Percentiles rank a stretch among this genome's conserved stretches.
phyloP scores from a whole-genome alignment of 2,797 vertebrate species.

The Pseudochaenichthys georgianus region DNA sequence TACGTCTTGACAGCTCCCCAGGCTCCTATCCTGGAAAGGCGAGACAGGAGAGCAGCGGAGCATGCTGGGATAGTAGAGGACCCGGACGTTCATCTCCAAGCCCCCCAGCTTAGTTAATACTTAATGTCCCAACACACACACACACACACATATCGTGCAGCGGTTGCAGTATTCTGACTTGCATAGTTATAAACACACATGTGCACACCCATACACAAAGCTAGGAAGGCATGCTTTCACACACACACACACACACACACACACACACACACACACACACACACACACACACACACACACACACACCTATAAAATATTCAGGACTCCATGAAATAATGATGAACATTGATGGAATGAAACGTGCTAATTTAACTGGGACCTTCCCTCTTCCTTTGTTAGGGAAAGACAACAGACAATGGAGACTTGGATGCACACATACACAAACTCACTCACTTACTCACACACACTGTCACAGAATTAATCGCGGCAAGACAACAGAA shows the following conservation, averaged over 20 bases:
- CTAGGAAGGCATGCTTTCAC: constrained; percentile 20
- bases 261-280: constrained; percentile 49
- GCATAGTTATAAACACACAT: constrained; percentile 49
- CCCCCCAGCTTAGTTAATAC: constrained; percentile 81
- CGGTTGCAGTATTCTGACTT: constrained; percentile 18
- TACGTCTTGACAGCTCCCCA: constrained; percentile 81
- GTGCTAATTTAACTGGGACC: constrained; percentile 83
- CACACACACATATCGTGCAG: constrained; percentile 19
- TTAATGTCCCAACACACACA: constrained; percentile 69
- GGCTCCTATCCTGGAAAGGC: constrained; percentile 83
- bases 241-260: constrained; percentile 44
- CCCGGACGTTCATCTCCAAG: constrained; percentile 75
- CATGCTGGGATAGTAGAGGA: constrained; percentile 79
- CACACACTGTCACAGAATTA: constrained; percentile 40
- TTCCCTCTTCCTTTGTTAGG: constrained; percentile 63
- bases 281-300: constrained; percentile 32
- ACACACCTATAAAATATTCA: constrained; percentile 83
- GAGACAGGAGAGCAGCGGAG: constrained; percentile 76
- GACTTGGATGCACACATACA: background rate
- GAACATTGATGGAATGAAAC: constrained; percentile 88
- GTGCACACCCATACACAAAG: constrained; percentile 35
- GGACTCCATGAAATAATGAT: constrained; percentile 85
- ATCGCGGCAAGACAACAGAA: constrained; percentile 44
- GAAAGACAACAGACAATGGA: constrained; percentile 50
- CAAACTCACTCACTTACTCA: background rate